Evolutionary conservation across 2,888 invertebrate genomes (phyloP).

Genomic region (Drosophila pseudotakahashii): DNA sequence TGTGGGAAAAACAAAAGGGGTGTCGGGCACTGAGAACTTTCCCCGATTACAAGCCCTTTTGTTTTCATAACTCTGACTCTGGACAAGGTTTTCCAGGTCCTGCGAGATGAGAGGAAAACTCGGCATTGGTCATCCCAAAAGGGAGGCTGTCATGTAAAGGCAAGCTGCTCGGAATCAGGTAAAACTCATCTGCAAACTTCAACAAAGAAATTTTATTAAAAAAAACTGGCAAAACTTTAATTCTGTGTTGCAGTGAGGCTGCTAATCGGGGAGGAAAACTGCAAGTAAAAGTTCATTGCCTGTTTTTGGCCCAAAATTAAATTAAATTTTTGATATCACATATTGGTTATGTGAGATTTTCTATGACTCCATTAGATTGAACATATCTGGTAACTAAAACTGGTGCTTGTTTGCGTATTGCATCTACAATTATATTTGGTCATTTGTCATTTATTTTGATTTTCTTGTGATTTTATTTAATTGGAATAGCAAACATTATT

Average conservation of each 20-base stretch:
- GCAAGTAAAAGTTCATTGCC: neutral
- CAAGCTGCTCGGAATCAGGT: constrained; percentile 5
- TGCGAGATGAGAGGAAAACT: constrained; percentile 5
- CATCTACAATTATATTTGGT: neutral
- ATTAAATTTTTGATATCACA: constrained; percentile 1
- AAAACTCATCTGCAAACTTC: constrained; percentile 2
- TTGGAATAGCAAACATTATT: neutral
- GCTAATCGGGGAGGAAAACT: constrained; percentile 7
- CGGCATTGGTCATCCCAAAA: constrained; percentile 14
- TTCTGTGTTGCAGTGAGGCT: constrained; percentile 1
- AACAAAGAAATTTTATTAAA: neutral
- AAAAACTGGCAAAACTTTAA: constrained; percentile 14
- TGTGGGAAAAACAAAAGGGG: constrained; percentile 73
- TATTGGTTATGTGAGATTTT: neutral
- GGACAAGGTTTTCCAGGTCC: constrained; percentile 23
- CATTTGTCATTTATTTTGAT: neutral
- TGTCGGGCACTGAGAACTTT: constrained; percentile 31
- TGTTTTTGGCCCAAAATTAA: constrained; percentile 12
- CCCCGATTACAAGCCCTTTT: constrained; percentile 36
- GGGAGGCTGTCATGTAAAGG: constrained; percentile 5
- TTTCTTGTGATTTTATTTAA: neutral
- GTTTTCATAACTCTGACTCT: constrained; percentile 31
- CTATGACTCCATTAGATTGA: neutral
- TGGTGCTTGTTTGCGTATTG: neutral
- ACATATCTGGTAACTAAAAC: neutral